A percentile compares a stretch with the other conserved stretches of the same genome.
Conservation (phyloP, 2,888 invertebrate genomes). For the Drosophila vallismaia region DNA sequence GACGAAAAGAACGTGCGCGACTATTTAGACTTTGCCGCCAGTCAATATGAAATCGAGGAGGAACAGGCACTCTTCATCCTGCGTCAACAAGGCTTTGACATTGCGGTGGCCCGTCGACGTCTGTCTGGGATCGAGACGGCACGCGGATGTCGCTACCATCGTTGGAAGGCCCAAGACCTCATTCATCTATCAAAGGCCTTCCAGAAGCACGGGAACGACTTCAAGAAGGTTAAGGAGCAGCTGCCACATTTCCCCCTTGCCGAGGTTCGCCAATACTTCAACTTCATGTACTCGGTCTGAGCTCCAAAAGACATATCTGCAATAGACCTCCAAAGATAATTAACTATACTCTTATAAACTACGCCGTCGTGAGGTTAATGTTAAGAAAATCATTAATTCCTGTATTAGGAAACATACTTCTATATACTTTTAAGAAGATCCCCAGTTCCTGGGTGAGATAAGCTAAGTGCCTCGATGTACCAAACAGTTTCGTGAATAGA, state of each 20-base stretch:
- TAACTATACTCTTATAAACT: background rate
- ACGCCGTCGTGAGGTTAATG: background rate
- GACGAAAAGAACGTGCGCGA: constrained; percentile 23
- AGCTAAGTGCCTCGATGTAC: background rate
- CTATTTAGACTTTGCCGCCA: constrained; percentile 10
- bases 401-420: background rate
- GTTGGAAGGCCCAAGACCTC: constrained; percentile 28
- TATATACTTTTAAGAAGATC: background rate
- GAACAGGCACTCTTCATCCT: constrained; percentile 24
- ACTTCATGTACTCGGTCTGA: constrained; percentile 18
- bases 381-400: background rate
- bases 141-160: constrained; percentile 24
- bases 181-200: constrained; percentile 19
- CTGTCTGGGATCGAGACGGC: constrained; percentile 9
- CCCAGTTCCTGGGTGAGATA: background rate
- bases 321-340: background rate
- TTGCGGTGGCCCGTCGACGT: constrained; percentile 13
- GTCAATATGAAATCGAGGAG: constrained; percentile 8
- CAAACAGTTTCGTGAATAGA: too few relatives aligned
- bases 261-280: constrained; percentile 20
- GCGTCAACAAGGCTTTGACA: constrained; percentile 21
- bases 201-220: constrained; percentile 15
- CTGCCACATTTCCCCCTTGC: constrained; percentile 27
- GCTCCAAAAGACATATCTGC: background rate
- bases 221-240: constrained; percentile 13